Percentiles rank a stretch among this genome's conserved stretches.
Conservation (phyloP, 2,888 invertebrate species). For the Rhorus exstirpatorius region DNA sequence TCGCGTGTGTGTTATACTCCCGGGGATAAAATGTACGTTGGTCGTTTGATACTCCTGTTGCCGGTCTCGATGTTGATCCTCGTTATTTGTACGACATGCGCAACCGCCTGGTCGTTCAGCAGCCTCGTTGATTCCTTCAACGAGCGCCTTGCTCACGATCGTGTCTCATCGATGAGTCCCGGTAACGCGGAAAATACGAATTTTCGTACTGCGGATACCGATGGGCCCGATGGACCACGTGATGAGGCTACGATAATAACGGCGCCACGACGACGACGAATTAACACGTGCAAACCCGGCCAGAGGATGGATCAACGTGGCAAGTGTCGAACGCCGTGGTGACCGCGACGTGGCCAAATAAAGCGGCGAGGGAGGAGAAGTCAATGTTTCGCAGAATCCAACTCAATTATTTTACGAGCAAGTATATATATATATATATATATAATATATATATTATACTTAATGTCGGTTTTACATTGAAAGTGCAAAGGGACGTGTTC, state of each 20-base stretch:
- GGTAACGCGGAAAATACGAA: not conserved
- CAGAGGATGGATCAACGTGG: constrained; percentile 77
- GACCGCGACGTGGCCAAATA: too few relatives aligned
- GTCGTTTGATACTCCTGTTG: constrained; percentile 40
- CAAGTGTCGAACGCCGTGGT: constrained; percentile 78
- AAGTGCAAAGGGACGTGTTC: not conserved
- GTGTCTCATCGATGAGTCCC: not conserved
- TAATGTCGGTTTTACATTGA: not conserved
- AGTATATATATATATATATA: constrained; percentile 6
- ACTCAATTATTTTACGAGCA: constrained; percentile 3
- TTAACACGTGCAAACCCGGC: constrained; percentile 72
- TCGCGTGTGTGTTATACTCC: constrained; percentile 26
- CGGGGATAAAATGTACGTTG: constrained; percentile 41
- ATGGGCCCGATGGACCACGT: constrained; percentile 27
- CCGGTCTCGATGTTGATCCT: constrained; percentile 50
- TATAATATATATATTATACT: too few relatives aligned
- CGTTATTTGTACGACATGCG: constrained; percentile 48
- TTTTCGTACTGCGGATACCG: not conserved
- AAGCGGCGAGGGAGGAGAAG: too few relatives aligned
- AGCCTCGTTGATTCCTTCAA: constrained; percentile 55
- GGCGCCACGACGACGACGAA: constrained; percentile 72
- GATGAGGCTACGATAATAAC: constrained; percentile 74
- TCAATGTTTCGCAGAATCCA: constrained; percentile 6
- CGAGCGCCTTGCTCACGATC: not conserved
- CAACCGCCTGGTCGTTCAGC: constrained; percentile 55